phyloP scores from a whole-genome alignment of 2,797 vertebrate genomes.

The Coregonus suidteri region DNA sequence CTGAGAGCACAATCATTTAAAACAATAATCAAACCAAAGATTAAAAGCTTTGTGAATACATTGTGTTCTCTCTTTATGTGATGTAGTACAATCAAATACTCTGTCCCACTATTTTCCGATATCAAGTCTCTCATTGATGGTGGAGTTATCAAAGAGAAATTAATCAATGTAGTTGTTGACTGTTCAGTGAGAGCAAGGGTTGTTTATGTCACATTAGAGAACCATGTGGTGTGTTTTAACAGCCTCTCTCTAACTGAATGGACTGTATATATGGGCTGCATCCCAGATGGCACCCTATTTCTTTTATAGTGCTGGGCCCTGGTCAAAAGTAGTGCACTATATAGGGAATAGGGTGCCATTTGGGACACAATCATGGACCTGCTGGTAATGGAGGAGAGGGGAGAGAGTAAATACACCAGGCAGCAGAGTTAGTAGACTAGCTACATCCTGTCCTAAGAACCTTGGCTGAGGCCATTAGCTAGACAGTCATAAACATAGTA shows the following conservation, averaged over 20 bases:
- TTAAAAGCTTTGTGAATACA: background rate
- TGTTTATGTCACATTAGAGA: slow-evolving; percentile 57
- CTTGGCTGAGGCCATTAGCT: slow-evolving; percentile 65
- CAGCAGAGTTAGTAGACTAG: slow-evolving; percentile 59
- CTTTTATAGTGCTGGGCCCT: background rate
- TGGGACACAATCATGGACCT: slow-evolving; percentile 20
- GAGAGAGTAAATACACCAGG: slow-evolving; percentile 44
- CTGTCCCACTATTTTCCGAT: background rate
- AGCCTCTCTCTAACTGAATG: slow-evolving; percentile 53
- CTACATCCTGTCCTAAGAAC: slow-evolving; percentile 74
- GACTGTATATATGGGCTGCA: background rate
- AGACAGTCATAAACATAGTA: slow-evolving; percentile 69
- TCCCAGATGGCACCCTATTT: background rate
- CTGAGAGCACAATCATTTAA: slow-evolving; percentile 69
- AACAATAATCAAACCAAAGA: slow-evolving; percentile 55
- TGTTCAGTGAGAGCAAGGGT: slow-evolving; percentile 18
- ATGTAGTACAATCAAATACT: background rate
- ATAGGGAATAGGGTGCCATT: background rate
- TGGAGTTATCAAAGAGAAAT: background rate
- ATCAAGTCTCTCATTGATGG: background rate
- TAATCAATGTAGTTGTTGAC: slow-evolving; percentile 39
- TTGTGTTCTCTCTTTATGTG: background rate
- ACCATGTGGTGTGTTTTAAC: slow-evolving; percentile 59
- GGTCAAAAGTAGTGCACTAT: background rate
- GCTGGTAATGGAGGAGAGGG: slow-evolving; percentile 61